A percentile compares a stretch with the other conserved stretches of the same genome.
Evolutionary conservation across 2,888 invertebrate genomes (phyloP).

Genomic region (Drosophila buzzatii): DNA sequence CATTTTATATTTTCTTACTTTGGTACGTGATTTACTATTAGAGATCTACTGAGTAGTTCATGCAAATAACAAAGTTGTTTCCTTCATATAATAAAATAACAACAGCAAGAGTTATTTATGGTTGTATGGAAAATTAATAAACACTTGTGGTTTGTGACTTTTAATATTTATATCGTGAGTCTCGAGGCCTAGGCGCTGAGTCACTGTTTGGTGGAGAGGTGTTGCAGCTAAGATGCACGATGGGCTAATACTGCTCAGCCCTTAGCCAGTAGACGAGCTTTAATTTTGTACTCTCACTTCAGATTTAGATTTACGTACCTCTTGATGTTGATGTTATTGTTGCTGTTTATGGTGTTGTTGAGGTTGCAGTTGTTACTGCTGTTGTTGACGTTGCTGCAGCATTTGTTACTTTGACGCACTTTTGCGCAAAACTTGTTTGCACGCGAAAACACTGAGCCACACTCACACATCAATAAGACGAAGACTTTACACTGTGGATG

Average conservation of each 20-base stretch:
- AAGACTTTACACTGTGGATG: conserved; percentile 24
- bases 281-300: conserved; percentile 15
- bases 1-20: conserved; percentile 9
- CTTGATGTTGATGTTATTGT: conserved; percentile 19
- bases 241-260: conserved; percentile 5
- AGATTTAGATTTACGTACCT: conserved; percentile 28
- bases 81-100: conserved; percentile 8
- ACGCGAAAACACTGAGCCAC: conserved; percentile 27
- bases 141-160: conserved; percentile 15
- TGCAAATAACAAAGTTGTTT: conserved; percentile 27
- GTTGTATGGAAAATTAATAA: conserved; percentile 38
- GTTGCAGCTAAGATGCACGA: not conserved
- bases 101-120: conserved; percentile 22
- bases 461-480: conserved; percentile 19
- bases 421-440: conserved; percentile 53
- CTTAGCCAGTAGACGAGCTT: conserved; percentile 26
- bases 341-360: conserved; percentile 2
- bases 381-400: conserved; percentile 26
- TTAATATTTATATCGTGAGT: conserved; percentile 33
- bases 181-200: conserved; percentile 30
- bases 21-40: conserved; percentile 62
- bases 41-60: conserved; percentile 23
- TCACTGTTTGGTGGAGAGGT: conserved; percentile 20
- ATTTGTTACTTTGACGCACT: conserved; percentile 53
- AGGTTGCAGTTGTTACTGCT: conserved; percentile 1